Conservation (phyloP, 2,113 vertebrate genomes). For the Campylomormyrus numenius region DNA sequence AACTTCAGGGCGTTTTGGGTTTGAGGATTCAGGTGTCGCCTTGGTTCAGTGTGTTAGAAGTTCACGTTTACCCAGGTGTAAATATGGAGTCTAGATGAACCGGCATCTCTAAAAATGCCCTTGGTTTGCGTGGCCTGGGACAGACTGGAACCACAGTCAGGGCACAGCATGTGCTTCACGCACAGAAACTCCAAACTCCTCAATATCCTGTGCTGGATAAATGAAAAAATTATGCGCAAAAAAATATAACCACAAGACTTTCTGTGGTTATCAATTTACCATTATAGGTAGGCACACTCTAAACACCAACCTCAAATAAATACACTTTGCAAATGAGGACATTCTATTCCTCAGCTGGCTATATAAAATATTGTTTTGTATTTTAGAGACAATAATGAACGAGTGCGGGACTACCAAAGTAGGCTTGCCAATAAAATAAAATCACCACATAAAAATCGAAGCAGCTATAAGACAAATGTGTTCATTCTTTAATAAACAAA, state of each 20-base stretch:
- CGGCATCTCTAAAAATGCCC: not conserved
- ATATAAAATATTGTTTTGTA: not conserved
- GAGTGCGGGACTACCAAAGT: not conserved
- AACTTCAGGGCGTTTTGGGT: not conserved
- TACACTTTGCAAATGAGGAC: not conserved
- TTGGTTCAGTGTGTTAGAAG: not conserved
- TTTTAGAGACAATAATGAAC: not conserved
- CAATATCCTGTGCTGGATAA: not conserved
- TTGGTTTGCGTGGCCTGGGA: not conserved
- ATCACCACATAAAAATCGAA: not conserved
- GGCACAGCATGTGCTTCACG: not conserved
- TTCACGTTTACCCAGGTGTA: not conserved
- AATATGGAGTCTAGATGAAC: not conserved
- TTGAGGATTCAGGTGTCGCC: not conserved
- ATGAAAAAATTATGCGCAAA: not conserved
- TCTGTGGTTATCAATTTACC: not conserved
- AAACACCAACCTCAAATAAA: not conserved
- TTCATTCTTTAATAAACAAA: not conserved
- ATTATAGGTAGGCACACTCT: not conserved
- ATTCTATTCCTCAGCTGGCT: not conserved
- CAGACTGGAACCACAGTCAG: not conserved
- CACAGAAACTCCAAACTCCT: not conserved
- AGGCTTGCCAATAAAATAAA: not conserved
- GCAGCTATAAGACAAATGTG: not conserved
- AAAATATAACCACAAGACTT: not conserved